Evolutionary conservation across 1,140 invertebrate genomes (phyloP).

Genomic region (Bombus sibiricus): DNA sequence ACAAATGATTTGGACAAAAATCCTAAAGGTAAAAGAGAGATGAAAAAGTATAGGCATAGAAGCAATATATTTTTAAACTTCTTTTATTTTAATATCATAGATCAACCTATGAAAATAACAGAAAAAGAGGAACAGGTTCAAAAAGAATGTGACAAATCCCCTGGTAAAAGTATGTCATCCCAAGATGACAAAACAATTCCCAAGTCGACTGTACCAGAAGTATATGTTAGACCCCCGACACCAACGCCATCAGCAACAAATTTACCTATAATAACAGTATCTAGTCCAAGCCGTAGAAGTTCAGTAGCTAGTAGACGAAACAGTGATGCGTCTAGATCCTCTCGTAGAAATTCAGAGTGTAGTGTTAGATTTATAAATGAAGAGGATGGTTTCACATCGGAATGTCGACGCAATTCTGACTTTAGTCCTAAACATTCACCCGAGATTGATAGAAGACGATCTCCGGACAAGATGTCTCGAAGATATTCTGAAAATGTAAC

Average conservation of each 20-base stretch:
- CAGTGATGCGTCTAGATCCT: conserved; percentile 72
- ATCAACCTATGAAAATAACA: conserved; percentile 6
- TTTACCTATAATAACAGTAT: conserved; percentile 78
- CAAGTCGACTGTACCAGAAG: conserved; percentile 76
- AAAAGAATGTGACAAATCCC: conserved; percentile 20
- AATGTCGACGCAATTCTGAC: conserved; percentile 54
- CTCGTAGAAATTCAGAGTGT: conserved; percentile 75
- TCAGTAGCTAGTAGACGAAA: conserved; percentile 76
- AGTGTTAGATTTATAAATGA: conserved; percentile 75
- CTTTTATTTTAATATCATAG: conserved; percentile 2
- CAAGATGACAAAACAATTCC: conserved; percentile 29
- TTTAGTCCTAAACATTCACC: conserved; percentile 55
- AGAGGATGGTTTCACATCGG: conserved; percentile 27
- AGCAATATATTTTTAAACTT: background rate
- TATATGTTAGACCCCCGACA: conserved; percentile 79
- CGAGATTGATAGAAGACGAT: conserved; percentile 51
- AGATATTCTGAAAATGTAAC: conserved; percentile 75
- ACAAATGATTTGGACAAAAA: conserved; percentile 28
- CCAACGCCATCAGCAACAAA: conserved; percentile 76
- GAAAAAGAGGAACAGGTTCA: conserved; percentile 1
- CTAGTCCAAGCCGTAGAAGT: conserved; percentile 76
- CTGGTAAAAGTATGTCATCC: conserved; percentile 7
- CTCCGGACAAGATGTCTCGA: conserved; percentile 65
- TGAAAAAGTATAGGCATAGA: background rate
- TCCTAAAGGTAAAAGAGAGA: background rate